phyloP scores from a whole-genome alignment of 2,797 vertebrate species.

The Pseudomugil tenellus region DNA sequence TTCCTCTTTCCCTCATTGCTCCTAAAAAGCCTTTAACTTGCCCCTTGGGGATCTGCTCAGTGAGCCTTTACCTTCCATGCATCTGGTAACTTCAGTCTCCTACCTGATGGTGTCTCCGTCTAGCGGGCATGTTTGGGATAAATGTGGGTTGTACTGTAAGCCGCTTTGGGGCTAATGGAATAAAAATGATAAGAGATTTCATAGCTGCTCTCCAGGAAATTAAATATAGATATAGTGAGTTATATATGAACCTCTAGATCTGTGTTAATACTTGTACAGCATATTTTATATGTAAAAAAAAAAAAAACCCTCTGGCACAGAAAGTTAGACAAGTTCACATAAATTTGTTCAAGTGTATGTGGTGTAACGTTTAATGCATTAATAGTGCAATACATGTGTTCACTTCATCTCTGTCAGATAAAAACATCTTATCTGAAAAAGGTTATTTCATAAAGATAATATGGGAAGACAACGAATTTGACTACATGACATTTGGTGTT shows the following conservation, averaged over 20 bases:
- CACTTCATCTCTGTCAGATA: neutral
- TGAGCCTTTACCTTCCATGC: constrained; percentile 15
- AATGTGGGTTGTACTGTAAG: neutral
- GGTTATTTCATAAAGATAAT: too few species aligned
- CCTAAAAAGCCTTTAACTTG: constrained; percentile 30
- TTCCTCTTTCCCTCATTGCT: constrained; percentile 9
- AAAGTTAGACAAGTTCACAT: neutral
- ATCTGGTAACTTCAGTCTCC: constrained; percentile 2
- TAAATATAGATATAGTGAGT: neutral
- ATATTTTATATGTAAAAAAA: neutral
- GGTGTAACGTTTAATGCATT: neutral
- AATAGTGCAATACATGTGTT: neutral
- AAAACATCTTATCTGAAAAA: neutral
- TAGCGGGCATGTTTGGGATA: constrained; percentile 43
- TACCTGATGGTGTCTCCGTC: constrained; percentile 41
- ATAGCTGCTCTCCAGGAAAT: neutral
- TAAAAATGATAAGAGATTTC: neutral
- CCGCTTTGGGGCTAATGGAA: constrained; percentile 26
- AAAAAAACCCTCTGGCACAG: neutral
- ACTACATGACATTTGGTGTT: too few species aligned
- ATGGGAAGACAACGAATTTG: too few species aligned
- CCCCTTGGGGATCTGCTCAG: constrained; percentile 19
- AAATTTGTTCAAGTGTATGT: neutral
- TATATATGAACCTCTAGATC: neutral
- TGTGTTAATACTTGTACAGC: neutral